phyloP scores from a whole-genome alignment of 2,113 vertebrate genomes.

The Elgaria multicarinata region DNA sequence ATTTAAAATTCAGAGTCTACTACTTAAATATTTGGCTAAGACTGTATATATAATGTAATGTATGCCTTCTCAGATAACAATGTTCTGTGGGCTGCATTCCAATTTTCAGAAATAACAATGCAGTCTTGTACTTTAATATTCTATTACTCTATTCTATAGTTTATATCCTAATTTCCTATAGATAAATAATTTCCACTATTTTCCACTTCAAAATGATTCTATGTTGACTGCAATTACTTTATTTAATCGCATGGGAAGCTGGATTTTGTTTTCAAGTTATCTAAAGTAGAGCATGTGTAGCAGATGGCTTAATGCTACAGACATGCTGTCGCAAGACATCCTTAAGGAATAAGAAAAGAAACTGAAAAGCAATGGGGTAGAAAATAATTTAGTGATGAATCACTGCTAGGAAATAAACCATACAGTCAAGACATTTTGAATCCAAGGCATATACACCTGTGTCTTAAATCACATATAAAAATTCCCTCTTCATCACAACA shows the following conservation, averaged over 20 bases:
- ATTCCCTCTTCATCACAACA: no score
- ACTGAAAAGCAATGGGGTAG: constrained; percentile 61
- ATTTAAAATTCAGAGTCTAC: background rate
- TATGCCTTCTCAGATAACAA: background rate
- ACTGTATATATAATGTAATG: background rate
- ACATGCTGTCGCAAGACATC: constrained; percentile 33
- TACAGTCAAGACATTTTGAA: constrained; percentile 42
- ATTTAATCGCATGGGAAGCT: constrained; percentile 17
- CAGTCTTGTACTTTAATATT: background rate
- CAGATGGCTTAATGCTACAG: constrained; percentile 54
- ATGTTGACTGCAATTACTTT: background rate
- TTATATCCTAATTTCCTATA: background rate
- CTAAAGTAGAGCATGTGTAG: constrained; percentile 43
- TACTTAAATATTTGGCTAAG: background rate
- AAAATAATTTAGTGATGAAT: constrained; percentile 56
- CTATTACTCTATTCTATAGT: background rate
- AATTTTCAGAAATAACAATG: background rate
- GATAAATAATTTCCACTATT: background rate
- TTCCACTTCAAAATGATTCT: background rate
- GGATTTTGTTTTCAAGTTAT: constrained; percentile 28
- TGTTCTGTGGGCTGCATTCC: background rate
- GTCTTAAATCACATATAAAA: constrained; percentile 10
- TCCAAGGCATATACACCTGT: constrained; percentile 22
- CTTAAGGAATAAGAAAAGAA: constrained; percentile 51
- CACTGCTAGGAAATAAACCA: constrained; percentile 43